Percentiles rank a stretch among this genome's conserved stretches.
Conservation (phyloP, 1,140 invertebrate species). For the Atopsyche davidsoni region DNA sequence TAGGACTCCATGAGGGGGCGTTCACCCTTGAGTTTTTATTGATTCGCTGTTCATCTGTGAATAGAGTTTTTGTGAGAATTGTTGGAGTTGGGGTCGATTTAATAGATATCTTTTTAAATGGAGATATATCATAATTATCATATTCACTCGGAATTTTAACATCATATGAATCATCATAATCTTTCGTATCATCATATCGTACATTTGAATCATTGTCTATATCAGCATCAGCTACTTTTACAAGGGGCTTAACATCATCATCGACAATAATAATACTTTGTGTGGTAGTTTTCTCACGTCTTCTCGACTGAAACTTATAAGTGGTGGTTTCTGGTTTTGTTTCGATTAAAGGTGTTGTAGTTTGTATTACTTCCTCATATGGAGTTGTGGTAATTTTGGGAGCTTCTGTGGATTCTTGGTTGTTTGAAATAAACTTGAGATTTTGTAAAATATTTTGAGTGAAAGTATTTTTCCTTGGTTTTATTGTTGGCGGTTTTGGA, state of each 20-base stretch:
- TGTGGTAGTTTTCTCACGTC: background rate
- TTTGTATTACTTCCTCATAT: background rate
- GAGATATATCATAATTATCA: conserved; percentile 10
- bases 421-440: conserved; percentile 10
- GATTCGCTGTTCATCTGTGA: too few species aligned
- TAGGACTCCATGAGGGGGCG: too few species aligned
- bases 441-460: conserved; percentile 16
- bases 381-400: background rate
- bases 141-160: conserved; percentile 6
- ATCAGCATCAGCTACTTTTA: background rate
- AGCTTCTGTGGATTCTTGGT: background rate
- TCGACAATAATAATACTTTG: background rate
- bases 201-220: conserved; percentile 1
- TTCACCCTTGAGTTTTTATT: too few species aligned
- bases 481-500: conserved; percentile 1
- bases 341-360: background rate
- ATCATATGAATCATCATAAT: conserved; percentile 12
- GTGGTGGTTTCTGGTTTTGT: background rate
- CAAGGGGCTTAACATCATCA: background rate
- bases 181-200: conserved; percentile 10
- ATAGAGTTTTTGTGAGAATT: conserved; percentile 3
- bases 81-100: background rate
- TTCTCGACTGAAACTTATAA: background rate
- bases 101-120: too few species aligned
- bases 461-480: conserved; percentile 6